Evolutionary conservation across 2,888 invertebrate genomes (phyloP).

Genomic region (Diplolepis rosae): DNA sequence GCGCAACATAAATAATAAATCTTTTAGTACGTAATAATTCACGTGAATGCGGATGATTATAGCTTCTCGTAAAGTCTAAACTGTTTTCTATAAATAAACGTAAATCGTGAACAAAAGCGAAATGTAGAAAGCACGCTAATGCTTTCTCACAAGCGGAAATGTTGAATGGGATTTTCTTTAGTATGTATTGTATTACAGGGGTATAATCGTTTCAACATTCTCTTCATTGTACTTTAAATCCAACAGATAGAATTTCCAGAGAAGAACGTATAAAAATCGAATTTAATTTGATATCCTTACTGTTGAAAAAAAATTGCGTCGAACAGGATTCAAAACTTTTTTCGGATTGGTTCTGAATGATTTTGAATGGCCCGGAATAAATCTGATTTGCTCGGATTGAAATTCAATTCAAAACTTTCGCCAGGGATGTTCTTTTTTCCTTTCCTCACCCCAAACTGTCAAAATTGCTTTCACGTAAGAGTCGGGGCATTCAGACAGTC

Average conservation of each 20-base stretch:
- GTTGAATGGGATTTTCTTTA: background rate
- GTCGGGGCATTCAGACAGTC: background rate
- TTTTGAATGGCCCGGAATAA: too few relatives aligned
- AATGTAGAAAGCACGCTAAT: background rate
- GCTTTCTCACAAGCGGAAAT: background rate
- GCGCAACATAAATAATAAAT: too few relatives aligned
- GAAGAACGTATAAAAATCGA: background rate
- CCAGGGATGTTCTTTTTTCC: background rate
- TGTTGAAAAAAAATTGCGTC: too few relatives aligned
- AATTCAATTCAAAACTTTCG: too few relatives aligned
- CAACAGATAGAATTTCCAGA: background rate
- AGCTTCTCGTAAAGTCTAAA: background rate
- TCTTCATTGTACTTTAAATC: background rate
- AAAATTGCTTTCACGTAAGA: background rate
- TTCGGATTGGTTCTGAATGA: too few relatives aligned
- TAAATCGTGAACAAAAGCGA: background rate
- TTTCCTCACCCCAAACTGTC: too few relatives aligned
- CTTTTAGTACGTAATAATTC: too few relatives aligned
- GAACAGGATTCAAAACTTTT: too few relatives aligned
- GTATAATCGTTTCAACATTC: background rate
- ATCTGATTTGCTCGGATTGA: too few relatives aligned
- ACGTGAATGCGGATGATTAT: background rate
- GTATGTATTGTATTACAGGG: background rate
- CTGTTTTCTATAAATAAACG: background rate
- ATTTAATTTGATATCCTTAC: too few relatives aligned